Conservation (phyloP, 2,888 invertebrate genomes). For the Eucriotettix oculatus region DNA sequence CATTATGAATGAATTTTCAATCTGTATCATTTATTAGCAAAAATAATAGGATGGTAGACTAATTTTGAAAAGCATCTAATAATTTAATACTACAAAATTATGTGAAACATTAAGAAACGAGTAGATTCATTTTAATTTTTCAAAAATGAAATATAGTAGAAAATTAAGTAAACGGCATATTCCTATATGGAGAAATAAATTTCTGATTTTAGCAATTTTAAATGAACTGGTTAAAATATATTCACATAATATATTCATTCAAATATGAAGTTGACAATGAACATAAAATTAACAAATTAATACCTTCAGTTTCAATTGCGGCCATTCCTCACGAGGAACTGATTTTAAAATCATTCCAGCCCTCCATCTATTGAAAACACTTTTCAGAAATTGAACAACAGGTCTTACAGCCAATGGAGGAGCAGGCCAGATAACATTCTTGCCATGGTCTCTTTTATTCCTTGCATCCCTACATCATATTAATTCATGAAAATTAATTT, state of each 20-base stretch:
- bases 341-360: slow-evolving; percentile 71
- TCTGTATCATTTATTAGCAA: neutral
- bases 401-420: slow-evolving; percentile 51
- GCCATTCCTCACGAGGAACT: slow-evolving; percentile 71
- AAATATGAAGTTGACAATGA: neutral
- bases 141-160: no score
- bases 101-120: no score
- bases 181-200: no score
- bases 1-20: neutral
- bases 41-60: no score
- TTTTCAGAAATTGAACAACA: slow-evolving; percentile 40
- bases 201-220: no score
- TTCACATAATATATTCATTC: no score
- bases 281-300: neutral
- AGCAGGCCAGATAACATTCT: slow-evolving; percentile 63
- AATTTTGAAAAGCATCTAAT: no score
- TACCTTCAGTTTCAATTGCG: slow-evolving; percentile 62
- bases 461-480: slow-evolving; percentile 33
- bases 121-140: no score
- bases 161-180: no score
- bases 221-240: no score
- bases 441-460: slow-evolving; percentile 56
- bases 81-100: no score
- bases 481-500: no score
- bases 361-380: slow-evolving; percentile 66